Percentiles rank a stretch among this genome's conserved stretches.
Conservation (phyloP, 2,888 invertebrate species). For the Chrysotoxum bicinctum region DNA sequence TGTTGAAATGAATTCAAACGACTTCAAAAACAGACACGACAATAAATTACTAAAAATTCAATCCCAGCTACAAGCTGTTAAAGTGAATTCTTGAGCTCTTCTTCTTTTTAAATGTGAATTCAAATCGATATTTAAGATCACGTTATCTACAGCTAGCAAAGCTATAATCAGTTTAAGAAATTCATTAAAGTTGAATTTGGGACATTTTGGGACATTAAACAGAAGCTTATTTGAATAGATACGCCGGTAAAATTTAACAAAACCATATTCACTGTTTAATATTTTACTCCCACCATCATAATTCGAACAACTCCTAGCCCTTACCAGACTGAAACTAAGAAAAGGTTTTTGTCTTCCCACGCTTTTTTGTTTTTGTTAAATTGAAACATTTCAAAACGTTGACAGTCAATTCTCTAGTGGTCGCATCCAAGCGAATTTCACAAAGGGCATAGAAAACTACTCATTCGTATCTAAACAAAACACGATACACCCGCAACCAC, state of each 20-base stretch:
- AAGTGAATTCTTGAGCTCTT: too few species aligned
- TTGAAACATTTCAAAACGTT: conserved; percentile 53
- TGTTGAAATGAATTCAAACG: too few species aligned
- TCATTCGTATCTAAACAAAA: conserved; percentile 26
- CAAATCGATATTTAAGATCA: too few species aligned
- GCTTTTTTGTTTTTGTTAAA: not conserved
- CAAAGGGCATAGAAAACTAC: conserved; percentile 29
- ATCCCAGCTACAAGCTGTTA: too few species aligned
- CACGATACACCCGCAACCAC: conserved; percentile 23
- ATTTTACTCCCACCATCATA: not conserved
- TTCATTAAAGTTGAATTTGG: too few species aligned
- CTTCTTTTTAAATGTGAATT: too few species aligned
- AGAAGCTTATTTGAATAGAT: not conserved
- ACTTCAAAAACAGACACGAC: too few species aligned
- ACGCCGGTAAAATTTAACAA: not conserved
- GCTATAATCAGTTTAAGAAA: too few species aligned
- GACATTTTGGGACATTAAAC: not conserved
- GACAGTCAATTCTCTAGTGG: conserved; percentile 41
- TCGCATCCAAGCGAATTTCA: conserved; percentile 18
- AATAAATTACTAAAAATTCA: too few species aligned
- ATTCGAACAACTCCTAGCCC: not conserved
- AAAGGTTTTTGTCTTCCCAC: not conserved
- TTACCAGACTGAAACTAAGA: not conserved
- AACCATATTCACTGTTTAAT: not conserved
- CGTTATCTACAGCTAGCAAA: too few species aligned